Percentiles rank a stretch among this genome's conserved stretches.
Conservation (phyloP, 1,140 invertebrate species). For the Hyposmocoma kahamanoa region DNA sequence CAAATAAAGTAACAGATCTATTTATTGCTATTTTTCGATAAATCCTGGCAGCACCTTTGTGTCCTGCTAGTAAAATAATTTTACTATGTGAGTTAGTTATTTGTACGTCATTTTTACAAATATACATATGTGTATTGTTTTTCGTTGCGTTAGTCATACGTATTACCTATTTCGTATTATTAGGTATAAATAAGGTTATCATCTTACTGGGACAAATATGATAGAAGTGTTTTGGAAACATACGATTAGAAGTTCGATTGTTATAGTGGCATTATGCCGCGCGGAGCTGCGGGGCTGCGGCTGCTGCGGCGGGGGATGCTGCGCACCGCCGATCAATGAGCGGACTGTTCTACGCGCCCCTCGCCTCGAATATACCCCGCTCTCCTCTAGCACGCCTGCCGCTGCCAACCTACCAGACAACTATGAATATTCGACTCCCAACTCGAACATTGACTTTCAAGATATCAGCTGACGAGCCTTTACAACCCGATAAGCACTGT, state of each 20-base stretch:
- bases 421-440: slow-evolving; percentile 33
- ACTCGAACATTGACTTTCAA: slow-evolving; percentile 42
- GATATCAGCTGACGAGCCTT: slow-evolving; percentile 25
- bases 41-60: too few species aligned
- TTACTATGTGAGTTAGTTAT: too few species aligned
- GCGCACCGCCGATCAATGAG: slow-evolving; percentile 62
- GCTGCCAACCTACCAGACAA: slow-evolving; percentile 37
- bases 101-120: too few species aligned
- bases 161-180: too few species aligned
- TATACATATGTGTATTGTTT: too few species aligned
- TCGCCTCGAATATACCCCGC: slow-evolving; percentile 15
- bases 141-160: too few species aligned
- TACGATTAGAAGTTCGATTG: slow-evolving; percentile 49
- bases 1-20: too few species aligned
- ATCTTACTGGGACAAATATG: too few species aligned
- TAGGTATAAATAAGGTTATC: too few species aligned
- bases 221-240: slow-evolving; percentile 39
- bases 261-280: slow-evolving; percentile 38
- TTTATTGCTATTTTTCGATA: too few species aligned
- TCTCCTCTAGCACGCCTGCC: slow-evolving; percentile 10
- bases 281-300: slow-evolving; percentile 35
- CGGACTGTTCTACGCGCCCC: slow-evolving; percentile 33
- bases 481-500: neutral
- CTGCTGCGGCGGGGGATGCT: slow-evolving; percentile 37
- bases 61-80: too few species aligned